phyloP scores from a whole-genome alignment of 1,140 invertebrate species.

The Leptinotarsa undecemlineata region DNA sequence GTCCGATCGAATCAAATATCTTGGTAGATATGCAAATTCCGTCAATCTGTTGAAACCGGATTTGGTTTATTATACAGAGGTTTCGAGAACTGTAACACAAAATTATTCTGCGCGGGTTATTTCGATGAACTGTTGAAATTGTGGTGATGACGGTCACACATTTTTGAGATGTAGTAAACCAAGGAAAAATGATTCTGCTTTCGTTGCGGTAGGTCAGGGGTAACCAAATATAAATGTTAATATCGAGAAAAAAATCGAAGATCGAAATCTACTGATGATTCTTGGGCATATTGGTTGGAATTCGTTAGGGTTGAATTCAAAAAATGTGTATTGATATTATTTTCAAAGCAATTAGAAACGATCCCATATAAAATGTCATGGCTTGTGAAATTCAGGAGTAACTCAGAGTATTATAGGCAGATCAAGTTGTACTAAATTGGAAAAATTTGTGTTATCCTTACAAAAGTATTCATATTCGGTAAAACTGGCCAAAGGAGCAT shows the following conservation, averaged over 20 bases:
- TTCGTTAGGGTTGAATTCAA: constrained; percentile 14
- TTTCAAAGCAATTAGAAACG: constrained; percentile 1
- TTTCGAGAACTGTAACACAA: neutral
- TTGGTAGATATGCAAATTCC: neutral
- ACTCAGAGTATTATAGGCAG: constrained; percentile 4
- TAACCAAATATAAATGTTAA: no score
- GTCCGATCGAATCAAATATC: neutral
- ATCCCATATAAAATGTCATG: neutral
- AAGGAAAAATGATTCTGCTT: neutral
- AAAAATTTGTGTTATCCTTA: neutral
- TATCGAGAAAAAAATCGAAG: neutral
- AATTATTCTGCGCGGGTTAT: neutral
- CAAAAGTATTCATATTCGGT: neutral
- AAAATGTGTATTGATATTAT: neutral
- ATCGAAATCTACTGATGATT: constrained; percentile 10
- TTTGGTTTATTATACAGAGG: constrained; percentile 15
- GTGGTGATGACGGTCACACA: constrained; percentile 3
- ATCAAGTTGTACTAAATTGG: neutral
- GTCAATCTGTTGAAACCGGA: constrained; percentile 17
- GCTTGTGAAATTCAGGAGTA: constrained; percentile 15
- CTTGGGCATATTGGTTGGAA: constrained; percentile 9
- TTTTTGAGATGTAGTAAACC: neutral
- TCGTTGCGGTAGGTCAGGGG: neutral
- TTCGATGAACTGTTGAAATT: constrained; percentile 13
- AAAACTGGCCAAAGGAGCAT: constrained; percentile 11